Conservation (phyloP, 2,113 vertebrate genomes). For the Cinclus mexicanus region DNA sequence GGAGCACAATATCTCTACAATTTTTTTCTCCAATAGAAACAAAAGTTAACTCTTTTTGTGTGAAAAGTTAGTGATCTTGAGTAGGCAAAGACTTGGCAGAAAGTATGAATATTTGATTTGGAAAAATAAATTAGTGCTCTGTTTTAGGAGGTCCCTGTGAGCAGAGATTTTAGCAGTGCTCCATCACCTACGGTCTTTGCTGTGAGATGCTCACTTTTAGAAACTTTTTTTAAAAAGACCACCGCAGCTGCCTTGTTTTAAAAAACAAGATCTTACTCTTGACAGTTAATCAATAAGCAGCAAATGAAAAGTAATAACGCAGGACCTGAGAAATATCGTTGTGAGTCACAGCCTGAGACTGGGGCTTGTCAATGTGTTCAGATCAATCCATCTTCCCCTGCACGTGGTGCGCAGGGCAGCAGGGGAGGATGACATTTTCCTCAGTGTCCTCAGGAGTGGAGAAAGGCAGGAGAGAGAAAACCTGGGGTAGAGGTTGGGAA, state of each 20-base stretch:
- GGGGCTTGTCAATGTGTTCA: slow-evolving; percentile 45
- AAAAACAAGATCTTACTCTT: slow-evolving; percentile 57
- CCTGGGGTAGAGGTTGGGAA: not conserved
- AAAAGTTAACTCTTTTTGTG: not conserved
- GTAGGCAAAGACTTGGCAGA: not conserved
- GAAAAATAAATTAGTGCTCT: not conserved
- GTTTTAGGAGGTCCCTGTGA: not conserved
- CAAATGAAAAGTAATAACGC: slow-evolving; percentile 75
- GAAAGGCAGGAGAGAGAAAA: not conserved
- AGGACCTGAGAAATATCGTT: slow-evolving; percentile 65
- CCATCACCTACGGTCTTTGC: not conserved
- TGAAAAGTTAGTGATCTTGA: not conserved
- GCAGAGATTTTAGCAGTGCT: not conserved
- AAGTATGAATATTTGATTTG: not conserved
- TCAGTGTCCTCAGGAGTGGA: not conserved
- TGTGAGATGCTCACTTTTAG: not conserved
- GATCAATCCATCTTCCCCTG: slow-evolving; percentile 60
- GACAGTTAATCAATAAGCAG: slow-evolving; percentile 75
- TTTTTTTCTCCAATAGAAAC: not conserved
- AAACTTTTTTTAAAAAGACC: not conserved
- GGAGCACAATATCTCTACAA: not conserved
- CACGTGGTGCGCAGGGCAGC: not conserved
- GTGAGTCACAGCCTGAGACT: slow-evolving; percentile 57
- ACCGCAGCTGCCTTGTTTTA: slow-evolving; percentile 55
- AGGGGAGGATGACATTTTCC: not conserved